These are phyloP conservation scores for Frankliniella fusca DNA, from an alignment of 2,888 invertebrate species.

Conservation along the genomic window DNA sequence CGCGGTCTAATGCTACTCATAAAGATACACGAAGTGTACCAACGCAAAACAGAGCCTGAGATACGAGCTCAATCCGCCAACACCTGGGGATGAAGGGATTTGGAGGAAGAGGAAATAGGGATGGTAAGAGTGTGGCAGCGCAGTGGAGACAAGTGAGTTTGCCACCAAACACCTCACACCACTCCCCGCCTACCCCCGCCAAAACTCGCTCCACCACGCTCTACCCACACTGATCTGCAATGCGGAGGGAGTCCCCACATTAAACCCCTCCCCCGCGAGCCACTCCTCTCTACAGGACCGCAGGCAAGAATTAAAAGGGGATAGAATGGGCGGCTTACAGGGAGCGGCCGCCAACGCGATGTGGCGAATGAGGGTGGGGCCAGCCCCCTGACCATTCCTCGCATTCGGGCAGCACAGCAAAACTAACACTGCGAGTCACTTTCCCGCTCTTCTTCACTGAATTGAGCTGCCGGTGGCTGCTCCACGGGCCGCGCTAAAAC, in stretches of 20 bases:
- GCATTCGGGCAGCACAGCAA: no score
- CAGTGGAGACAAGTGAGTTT: no score
- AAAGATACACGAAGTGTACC: background rate
- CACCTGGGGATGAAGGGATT: background rate
- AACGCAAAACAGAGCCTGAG: constrained; percentile 8
- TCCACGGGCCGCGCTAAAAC: no score
- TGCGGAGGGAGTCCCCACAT: background rate
- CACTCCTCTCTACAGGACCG: background rate
- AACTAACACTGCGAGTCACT: no score
- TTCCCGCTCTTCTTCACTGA: no score
- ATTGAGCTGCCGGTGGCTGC: no score
- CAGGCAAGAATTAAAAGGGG: constrained; percentile 7
- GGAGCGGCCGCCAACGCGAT: no score
- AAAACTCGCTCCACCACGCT: background rate
- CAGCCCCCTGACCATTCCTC: no score
- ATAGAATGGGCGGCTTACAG: background rate
- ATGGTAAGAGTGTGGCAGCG: no score
- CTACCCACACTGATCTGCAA: background rate
- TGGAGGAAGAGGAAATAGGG: background rate
- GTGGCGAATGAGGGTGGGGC: no score
- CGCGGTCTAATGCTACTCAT: constrained; percentile 13
- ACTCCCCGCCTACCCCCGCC: background rate
- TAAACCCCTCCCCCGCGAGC: background rate
- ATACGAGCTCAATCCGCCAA: background rate
- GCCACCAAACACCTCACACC: no score